These are phyloP conservation scores for Tiliqua scincoides DNA, from an alignment of 2,113 vertebrate genomes.

Conservation along the genomic window DNA sequence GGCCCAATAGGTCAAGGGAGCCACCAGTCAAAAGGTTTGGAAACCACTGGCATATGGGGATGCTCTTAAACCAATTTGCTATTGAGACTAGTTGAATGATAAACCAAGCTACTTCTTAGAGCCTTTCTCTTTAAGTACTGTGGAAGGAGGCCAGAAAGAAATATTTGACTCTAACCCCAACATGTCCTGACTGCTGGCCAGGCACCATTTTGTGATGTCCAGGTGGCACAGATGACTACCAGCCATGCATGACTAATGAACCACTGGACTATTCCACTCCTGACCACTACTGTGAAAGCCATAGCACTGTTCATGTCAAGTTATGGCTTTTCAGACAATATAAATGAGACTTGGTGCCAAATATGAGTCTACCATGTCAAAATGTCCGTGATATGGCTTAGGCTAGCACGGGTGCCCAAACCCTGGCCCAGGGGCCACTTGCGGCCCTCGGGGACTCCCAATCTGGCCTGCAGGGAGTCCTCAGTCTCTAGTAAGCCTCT, in stretches of 20 bases:
- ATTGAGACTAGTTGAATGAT: neutral
- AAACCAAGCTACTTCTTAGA: neutral
- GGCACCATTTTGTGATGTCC: neutral
- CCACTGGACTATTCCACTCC: neutral
- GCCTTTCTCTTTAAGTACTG: neutral
- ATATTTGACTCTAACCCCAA: neutral
- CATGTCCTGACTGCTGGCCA: neutral
- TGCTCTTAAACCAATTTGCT: neutral
- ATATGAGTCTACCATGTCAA: neutral
- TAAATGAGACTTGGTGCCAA: neutral
- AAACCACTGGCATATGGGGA: neutral
- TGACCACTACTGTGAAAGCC: neutral
- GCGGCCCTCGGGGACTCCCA: too few relatives aligned
- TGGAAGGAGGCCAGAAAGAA: neutral
- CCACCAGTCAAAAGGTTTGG: too few relatives aligned
- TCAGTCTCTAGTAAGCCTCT: too few relatives aligned
- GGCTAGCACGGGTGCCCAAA: too few relatives aligned
- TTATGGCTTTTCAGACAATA: neutral
- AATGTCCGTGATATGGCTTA: neutral
- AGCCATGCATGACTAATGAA: neutral
- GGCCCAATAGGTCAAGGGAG: too few relatives aligned
- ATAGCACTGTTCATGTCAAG: neutral
- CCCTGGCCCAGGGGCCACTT: too few relatives aligned
- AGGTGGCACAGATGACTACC: neutral
- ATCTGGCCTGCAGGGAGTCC: too few relatives aligned